Evolutionary conservation across 2,113 vertebrate genomes (phyloP).

Genomic region (Takifugu bimaculatus): DNA sequence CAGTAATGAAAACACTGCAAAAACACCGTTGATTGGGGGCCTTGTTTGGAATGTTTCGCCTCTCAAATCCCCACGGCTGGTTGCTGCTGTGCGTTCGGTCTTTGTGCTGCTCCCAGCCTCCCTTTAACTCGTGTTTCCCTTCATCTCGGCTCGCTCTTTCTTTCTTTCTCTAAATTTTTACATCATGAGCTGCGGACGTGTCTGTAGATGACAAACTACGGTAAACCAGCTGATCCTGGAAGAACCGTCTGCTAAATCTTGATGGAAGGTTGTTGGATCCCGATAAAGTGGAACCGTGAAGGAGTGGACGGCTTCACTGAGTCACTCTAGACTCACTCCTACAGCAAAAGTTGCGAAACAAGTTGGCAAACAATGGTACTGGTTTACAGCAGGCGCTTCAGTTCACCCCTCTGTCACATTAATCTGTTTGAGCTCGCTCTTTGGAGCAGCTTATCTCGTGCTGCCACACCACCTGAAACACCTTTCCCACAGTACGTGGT

Average conservation of each 20-base stretch:
- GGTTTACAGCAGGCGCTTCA: conserved; percentile 4
- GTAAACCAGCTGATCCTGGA: neutral
- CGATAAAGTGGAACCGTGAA: too few relatives aligned
- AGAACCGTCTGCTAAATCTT: neutral
- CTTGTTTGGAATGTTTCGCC: conserved; percentile 20
- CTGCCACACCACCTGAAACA: too few relatives aligned
- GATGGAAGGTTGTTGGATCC: neutral
- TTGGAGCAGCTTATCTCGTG: too few relatives aligned
- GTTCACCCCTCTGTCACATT: neutral
- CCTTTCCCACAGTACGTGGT: too few relatives aligned
- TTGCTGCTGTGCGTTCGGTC: conserved; percentile 18
- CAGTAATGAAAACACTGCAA: conserved; percentile 30
- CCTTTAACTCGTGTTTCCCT: conserved; percentile 25
- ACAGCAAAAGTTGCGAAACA: conserved; percentile 32
- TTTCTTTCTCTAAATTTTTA: conserved; percentile 27
- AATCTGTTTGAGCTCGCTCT: neutral
- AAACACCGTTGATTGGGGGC: conserved; percentile 14
- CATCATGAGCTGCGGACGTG: conserved; percentile 58
- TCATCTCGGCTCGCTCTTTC: conserved; percentile 37
- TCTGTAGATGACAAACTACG: neutral
- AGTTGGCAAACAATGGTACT: conserved; percentile 24
- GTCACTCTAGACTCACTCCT: conserved; percentile 1
- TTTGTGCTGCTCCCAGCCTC: conserved; percentile 21
- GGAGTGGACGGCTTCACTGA: too few relatives aligned
- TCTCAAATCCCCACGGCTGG: conserved; percentile 28